Conservation (phyloP, 2,113 vertebrate species). For the Etia nguti region DNA sequence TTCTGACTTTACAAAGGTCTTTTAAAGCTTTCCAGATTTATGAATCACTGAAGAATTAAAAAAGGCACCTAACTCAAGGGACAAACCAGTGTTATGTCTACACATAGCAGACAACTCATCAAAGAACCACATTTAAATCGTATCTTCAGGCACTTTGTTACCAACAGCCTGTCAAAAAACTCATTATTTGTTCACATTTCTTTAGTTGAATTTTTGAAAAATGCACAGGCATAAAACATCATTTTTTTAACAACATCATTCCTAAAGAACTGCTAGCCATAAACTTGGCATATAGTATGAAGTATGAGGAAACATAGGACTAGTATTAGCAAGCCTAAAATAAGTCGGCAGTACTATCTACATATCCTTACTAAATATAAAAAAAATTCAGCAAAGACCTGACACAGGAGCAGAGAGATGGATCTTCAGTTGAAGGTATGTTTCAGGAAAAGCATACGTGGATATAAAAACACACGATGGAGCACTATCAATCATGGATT, state of each 20-base stretch:
- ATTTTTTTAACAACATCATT: not conserved
- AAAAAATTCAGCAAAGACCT: not conserved
- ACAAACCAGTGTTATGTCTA: not conserved
- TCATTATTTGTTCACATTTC: not conserved
- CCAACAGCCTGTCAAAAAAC: not conserved
- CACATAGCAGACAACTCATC: not conserved
- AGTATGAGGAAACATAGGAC: not conserved
- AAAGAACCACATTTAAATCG: not conserved
- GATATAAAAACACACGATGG: not conserved
- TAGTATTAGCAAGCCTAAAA: not conserved
- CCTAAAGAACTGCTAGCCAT: not conserved
- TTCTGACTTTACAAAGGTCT: not conserved
- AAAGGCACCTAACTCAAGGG: not conserved
- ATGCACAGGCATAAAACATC: fast-evolving
- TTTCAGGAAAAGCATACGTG: not conserved
- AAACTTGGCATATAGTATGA: not conserved
- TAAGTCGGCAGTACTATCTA: no score
- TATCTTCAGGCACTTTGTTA: not conserved
- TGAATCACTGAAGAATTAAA: not conserved
- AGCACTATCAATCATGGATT: not conserved
- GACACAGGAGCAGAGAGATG: not conserved
- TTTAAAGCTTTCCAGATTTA: not conserved
- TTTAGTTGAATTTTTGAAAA: not conserved
- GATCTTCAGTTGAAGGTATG: not conserved
- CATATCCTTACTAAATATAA: not conserved